Percentiles rank a stretch among this genome's conserved stretches.
Conservation (phyloP, 1,140 invertebrate genomes). For the Trichonephila clavata region DNA sequence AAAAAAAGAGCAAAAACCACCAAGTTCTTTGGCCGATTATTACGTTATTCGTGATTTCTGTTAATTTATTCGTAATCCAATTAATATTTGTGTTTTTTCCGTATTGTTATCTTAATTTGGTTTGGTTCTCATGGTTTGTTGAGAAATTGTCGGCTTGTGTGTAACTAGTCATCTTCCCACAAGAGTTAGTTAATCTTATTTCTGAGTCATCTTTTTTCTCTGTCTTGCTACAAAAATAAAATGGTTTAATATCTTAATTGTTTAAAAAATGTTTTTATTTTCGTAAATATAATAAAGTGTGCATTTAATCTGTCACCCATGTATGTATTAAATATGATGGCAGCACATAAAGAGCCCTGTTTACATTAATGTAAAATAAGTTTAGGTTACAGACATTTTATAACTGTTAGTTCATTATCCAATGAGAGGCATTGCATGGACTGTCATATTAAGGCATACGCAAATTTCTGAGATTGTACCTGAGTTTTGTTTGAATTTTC, state of each 20-base stretch:
- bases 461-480: too few relatives aligned
- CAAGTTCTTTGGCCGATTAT: neutral
- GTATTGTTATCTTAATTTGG: neutral
- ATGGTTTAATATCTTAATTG: neutral
- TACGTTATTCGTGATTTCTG: neutral
- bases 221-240: neutral
- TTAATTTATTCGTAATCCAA: neutral
- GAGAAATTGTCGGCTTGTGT: neutral
- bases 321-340: too few relatives aligned
- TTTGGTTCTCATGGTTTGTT: neutral
- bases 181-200: neutral
- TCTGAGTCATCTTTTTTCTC: neutral
- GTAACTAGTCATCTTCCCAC: neutral
- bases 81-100: neutral
- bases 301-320: too few relatives aligned
- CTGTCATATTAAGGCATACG: too few relatives aligned
- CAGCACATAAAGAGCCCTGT: too few relatives aligned
- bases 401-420: too few relatives aligned
- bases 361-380: too few relatives aligned
- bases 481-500: too few relatives aligned
- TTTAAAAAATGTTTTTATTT: too few relatives aligned
- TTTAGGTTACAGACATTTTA: too few relatives aligned
- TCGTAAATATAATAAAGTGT: too few relatives aligned
- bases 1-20: neutral
- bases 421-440: too few relatives aligned